Percentiles rank a stretch among this genome's conserved stretches.
Conservation (phyloP, 2,888 invertebrate species). For the Troglohyphantes excavatus region DNA sequence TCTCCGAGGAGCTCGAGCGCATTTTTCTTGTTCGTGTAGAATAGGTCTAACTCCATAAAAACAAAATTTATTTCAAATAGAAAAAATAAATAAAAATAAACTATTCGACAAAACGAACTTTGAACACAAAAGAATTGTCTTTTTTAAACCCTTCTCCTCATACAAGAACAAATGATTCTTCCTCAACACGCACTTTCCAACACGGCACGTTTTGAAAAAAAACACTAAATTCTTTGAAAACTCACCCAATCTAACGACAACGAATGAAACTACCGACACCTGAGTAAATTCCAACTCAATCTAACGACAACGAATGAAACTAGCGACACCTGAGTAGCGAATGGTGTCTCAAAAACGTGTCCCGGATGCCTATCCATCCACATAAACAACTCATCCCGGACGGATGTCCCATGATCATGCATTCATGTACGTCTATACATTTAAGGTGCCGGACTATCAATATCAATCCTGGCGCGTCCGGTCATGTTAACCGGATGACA, state of each 20-base stretch:
- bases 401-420: not conserved
- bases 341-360: not conserved
- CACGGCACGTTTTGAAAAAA: too few relatives aligned
- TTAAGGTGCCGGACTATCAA: slow-evolving; percentile 38
- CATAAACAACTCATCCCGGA: not conserved
- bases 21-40: too few relatives aligned
- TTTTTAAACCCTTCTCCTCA: not conserved
- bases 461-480: slow-evolving; percentile 46
- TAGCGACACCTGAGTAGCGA: not conserved
- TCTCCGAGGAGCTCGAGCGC: too few relatives aligned
- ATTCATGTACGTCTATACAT: slow-evolving; percentile 11
- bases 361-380: not conserved
- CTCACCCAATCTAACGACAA: not conserved
- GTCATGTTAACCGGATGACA: slow-evolving; percentile 58
- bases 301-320: slow-evolving; percentile 22
- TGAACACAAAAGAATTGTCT: not conserved
- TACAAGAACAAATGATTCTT: slow-evolving; percentile 21
- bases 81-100: not conserved
- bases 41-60: too few relatives aligned
- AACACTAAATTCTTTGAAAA: slow-evolving; percentile 3
- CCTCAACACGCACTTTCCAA: not conserved
- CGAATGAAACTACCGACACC: slow-evolving; percentile 3
- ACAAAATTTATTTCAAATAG: too few relatives aligned
- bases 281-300: not conserved
- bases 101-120: not conserved